Evolutionary conservation across 2,113 vertebrate genomes (phyloP).

Genomic region (Nerophis lumbriciformis): DNA sequence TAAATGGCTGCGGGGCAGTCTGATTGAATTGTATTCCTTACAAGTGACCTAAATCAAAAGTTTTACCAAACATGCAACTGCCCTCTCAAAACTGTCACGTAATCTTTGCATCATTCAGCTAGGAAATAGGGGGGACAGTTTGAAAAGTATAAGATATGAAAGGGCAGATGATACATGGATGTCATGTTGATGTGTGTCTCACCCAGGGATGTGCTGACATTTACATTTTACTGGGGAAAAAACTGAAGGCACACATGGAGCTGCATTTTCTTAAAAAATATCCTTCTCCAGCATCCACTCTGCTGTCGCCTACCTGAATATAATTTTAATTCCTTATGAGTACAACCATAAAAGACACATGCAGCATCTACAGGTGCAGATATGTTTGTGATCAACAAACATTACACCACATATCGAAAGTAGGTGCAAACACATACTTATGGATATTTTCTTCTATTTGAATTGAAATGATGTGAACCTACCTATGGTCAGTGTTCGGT

Average conservation of each 20-base stretch:
- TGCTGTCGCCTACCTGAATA: slow-evolving; percentile 1
- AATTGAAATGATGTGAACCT: slow-evolving; percentile 28
- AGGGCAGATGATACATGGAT: slow-evolving; percentile 2
- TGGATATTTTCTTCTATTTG: neutral
- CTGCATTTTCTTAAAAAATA: neutral
- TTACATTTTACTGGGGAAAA: neutral
- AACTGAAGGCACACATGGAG: neutral
- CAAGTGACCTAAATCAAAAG: slow-evolving; percentile 59
- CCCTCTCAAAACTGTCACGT: slow-evolving; percentile 51
- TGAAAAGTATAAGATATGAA: slow-evolving; percentile 9
- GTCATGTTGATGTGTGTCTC: neutral
- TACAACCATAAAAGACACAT: neutral
- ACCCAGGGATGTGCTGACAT: slow-evolving; percentile 14
- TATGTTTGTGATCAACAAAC: too few relatives aligned
- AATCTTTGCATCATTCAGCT: slow-evolving; percentile 34
- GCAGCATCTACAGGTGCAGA: slow-evolving; percentile 39
- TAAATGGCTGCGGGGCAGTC: slow-evolving; percentile 55
- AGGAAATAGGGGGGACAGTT: slow-evolving; percentile 23
- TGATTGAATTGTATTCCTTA: slow-evolving; percentile 58
- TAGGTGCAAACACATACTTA: neutral
- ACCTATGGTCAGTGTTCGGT: slow-evolving; percentile 49
- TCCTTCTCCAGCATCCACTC: neutral
- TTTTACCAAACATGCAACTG: slow-evolving; percentile 38
- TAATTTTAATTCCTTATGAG: slow-evolving; percentile 2
- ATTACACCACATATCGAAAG: too few relatives aligned